A percentile compares a stretch with the other conserved stretches of the same genome.
phyloP scores from a whole-genome alignment of 2,888 invertebrate species.

The Scaptomyza parva region DNA sequence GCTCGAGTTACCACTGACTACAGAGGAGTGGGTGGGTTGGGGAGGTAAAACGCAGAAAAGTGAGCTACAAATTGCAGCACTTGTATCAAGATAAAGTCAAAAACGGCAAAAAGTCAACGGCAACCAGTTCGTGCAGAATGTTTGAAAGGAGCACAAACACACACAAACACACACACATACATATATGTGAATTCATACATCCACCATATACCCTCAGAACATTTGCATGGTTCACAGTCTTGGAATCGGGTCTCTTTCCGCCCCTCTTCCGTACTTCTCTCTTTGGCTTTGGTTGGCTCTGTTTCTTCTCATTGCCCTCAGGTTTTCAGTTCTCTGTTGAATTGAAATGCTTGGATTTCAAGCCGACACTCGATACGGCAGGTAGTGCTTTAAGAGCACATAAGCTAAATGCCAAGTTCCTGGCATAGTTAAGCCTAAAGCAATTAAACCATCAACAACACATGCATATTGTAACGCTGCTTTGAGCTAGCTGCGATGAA shows the following conservation, averaged over 20 bases:
- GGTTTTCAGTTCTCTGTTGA: conserved; percentile 32
- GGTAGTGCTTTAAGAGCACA: conserved; percentile 26
- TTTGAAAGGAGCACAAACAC: conserved; percentile 40
- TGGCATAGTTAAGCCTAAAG: conserved; percentile 23
- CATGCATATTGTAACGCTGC: conserved; percentile 1
- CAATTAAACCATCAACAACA: conserved; percentile 5
- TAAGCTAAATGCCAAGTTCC: conserved; percentile 30
- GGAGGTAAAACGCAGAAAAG: conserved; percentile 37
- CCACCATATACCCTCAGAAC: conserved; percentile 11
- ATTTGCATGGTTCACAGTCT: conserved; percentile 50
- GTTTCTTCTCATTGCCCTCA: conserved; percentile 46
- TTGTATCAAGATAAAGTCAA: conserved; percentile 76
- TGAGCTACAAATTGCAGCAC: conserved; percentile 75
- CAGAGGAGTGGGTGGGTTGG: conserved; percentile 16
- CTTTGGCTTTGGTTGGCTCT: conserved; percentile 47
- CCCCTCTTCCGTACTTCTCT: neutral
- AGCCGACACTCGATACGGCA: conserved; percentile 20
- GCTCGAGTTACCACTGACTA: conserved; percentile 19
- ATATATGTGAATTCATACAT: neutral
- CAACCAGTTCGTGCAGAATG: conserved; percentile 55
- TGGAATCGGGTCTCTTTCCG: neutral
- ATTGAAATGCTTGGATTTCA: conserved; percentile 45
- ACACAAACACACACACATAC: neutral
- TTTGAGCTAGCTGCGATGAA: neutral
- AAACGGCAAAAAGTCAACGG: conserved; percentile 64